Evolutionary conservation across 2,888 invertebrate genomes (phyloP).

Genomic region (Ophion costatus): DNA sequence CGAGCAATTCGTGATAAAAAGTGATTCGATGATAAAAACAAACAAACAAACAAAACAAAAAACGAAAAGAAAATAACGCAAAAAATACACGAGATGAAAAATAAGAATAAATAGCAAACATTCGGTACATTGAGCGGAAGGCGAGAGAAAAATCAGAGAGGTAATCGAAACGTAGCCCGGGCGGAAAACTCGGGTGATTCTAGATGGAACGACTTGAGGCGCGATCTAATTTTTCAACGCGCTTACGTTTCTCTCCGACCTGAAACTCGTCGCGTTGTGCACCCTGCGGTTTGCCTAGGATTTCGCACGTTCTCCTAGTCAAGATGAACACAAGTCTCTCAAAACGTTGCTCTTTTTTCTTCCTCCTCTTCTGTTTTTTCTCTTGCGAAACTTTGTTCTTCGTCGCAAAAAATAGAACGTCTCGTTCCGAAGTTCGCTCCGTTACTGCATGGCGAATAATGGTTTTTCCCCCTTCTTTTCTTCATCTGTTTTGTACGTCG

Average conservation of each 20-base stretch:
- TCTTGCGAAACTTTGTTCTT: not conserved
- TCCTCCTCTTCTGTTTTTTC: not conserved
- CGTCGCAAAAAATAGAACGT: not conserved
- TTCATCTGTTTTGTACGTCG: not conserved
- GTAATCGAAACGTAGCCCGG: not conserved
- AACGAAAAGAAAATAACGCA: too few relatives aligned
- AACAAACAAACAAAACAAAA: not conserved
- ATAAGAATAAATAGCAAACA: too few relatives aligned
- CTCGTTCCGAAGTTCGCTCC: too few relatives aligned
- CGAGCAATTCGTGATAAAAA: too few relatives aligned
- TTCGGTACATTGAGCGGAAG: not conserved
- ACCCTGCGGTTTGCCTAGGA: constrained; percentile 48
- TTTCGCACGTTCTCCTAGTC: constrained; percentile 45
- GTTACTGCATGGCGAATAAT: not conserved
- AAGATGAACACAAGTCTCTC: constrained; percentile 23
- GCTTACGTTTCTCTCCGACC: not conserved
- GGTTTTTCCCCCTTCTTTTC: not conserved
- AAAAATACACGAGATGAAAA: too few relatives aligned
- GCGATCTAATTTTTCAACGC: constrained; percentile 55
- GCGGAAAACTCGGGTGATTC: not conserved
- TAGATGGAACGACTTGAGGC: not conserved
- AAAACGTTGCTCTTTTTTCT: not conserved
- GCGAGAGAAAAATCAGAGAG: not conserved
- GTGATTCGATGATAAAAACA: too few relatives aligned
- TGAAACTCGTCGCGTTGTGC: not conserved